phyloP scores from a whole-genome alignment of 2,888 invertebrate species.

The Perithous albicinctus region DNA sequence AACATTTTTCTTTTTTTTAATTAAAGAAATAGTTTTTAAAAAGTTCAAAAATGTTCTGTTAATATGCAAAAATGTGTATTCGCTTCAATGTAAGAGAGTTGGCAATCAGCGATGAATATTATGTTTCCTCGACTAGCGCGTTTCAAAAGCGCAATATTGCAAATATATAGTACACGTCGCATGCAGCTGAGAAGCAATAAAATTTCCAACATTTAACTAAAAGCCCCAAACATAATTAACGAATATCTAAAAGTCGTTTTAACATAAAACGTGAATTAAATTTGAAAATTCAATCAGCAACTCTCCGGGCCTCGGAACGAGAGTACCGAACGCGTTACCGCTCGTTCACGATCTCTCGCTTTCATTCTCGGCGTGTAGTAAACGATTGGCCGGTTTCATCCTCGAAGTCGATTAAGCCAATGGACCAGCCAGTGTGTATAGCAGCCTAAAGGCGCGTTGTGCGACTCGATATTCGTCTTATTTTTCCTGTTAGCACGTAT shows the following conservation, averaged over 20 bases:
- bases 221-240: not conserved
- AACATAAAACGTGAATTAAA: slow-evolving; percentile 39
- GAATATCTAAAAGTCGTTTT: not conserved
- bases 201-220: not conserved
- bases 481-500: slow-evolving; percentile 31
- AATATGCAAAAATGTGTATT: not conserved
- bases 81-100: not conserved
- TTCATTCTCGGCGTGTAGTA: slow-evolving; percentile 5
- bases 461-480: slow-evolving; percentile 17
- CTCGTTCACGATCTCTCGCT: slow-evolving; percentile 37
- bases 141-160: not conserved
- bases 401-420: not conserved
- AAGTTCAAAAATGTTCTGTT: not conserved
- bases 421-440: no score
- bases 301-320: slow-evolving; percentile 19
- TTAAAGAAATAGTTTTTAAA: no score
- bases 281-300: slow-evolving; percentile 58
- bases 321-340: slow-evolving; percentile 3
- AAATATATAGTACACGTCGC: not conserved
- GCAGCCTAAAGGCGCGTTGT: not conserved
- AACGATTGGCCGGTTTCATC: slow-evolving; percentile 11
- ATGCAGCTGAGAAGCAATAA: not conserved
- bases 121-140: not conserved
- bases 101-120: not conserved
- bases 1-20: no score